Evolutionary conservation across 2,888 invertebrate species (phyloP).

Genomic region (Blera fallax): DNA sequence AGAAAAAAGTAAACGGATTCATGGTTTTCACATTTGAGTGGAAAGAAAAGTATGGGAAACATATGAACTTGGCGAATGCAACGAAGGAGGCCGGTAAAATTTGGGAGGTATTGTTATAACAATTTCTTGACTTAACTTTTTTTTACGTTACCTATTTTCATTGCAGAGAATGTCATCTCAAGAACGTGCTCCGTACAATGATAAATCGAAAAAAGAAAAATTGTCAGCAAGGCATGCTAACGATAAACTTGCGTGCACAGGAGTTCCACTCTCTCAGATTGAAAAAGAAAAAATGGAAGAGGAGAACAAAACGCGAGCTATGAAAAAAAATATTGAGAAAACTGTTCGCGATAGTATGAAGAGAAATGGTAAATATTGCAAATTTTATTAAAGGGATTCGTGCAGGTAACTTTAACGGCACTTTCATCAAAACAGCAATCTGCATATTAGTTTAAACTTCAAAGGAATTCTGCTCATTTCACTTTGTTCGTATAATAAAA

Average conservation of each 20-base stretch:
- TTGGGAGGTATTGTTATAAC: conserved; percentile 76
- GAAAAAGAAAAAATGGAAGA: conserved; percentile 74
- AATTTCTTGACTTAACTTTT: background rate
- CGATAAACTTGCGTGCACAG: conserved; percentile 76
- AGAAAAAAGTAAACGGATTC: conserved; percentile 74
- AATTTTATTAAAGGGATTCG: too few species aligned
- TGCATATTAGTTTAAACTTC: too few species aligned
- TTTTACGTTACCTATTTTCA: background rate
- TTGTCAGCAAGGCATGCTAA: background rate
- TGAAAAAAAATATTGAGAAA: conserved; percentile 77
- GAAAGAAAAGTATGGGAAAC: conserved; percentile 74
- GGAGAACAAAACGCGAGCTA: conserved; percentile 71
- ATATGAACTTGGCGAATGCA: conserved; percentile 73
- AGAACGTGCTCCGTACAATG: conserved; percentile 76
- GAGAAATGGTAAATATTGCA: conserved; percentile 68
- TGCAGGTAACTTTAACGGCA: too few species aligned
- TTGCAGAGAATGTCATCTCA: conserved; percentile 76
- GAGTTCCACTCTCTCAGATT: conserved; percentile 74
- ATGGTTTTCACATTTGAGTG: conserved; percentile 78
- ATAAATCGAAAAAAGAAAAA: conserved; percentile 74
- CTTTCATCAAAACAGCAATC: too few species aligned
- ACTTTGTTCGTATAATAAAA: too few species aligned
- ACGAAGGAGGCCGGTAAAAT: conserved; percentile 75
- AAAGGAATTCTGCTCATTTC: too few species aligned
- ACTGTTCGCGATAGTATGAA: conserved; percentile 74